These are phyloP conservation scores for Eulemur rufifrons DNA, from an alignment of 2,113 vertebrate genomes.

Conservation along the genomic window DNA sequence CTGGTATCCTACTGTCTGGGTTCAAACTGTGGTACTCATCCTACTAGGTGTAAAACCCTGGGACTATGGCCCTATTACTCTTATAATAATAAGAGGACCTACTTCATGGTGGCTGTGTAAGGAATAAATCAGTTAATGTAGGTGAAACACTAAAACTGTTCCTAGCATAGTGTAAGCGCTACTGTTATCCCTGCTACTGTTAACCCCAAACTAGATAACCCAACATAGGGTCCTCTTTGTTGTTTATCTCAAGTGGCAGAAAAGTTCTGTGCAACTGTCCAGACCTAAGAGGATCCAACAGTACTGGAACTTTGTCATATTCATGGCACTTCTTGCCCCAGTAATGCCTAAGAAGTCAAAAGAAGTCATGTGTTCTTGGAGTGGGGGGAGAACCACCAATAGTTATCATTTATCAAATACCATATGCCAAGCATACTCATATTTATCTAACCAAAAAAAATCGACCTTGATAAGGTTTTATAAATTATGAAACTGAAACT, in stretches of 20 bases:
- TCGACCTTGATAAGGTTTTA: not conserved
- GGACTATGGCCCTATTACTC: not conserved
- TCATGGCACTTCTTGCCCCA: not conserved
- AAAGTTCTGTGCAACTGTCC: not conserved
- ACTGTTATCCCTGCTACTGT: not conserved
- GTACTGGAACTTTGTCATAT: not conserved
- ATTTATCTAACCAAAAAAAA: not conserved
- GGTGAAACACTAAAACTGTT: not conserved
- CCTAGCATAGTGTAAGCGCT: not conserved
- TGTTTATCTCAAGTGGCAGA: not conserved
- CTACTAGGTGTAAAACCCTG: not conserved
- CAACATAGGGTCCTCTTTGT: not conserved
- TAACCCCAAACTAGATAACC: not conserved
- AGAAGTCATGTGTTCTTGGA: not conserved
- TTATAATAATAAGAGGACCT: not conserved
- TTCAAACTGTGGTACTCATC: not conserved
- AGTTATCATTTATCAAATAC: not conserved
- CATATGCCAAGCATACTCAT: not conserved
- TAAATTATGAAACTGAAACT: not conserved
- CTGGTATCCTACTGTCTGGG: not conserved
- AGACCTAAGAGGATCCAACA: not conserved
- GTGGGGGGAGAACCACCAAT: not conserved
- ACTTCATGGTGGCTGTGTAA: not conserved
- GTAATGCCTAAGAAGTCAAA: not conserved
- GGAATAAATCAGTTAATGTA: not conserved